These are phyloP conservation scores for Chaetoderma sp. DNA, from an alignment of 2,888 invertebrate species.

Conservation along the genomic window DNA sequence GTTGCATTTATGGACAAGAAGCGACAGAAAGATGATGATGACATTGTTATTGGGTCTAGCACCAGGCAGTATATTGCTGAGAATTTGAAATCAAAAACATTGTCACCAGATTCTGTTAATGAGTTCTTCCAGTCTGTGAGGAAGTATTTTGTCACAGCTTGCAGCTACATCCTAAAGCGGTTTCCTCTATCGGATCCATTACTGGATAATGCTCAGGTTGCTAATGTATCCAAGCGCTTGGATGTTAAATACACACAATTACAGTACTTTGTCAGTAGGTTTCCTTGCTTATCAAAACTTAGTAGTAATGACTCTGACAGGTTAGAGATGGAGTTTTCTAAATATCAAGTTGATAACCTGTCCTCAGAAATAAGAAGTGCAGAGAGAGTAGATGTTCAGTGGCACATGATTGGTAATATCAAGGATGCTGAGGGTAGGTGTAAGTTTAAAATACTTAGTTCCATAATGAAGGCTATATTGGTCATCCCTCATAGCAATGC, in stretches of 20 bases:
- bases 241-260: not conserved
- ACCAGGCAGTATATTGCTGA: constrained; percentile 19
- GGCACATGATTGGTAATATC: constrained; percentile 22
- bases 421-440: constrained; percentile 22
- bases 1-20: constrained; percentile 11
- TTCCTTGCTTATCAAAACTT: constrained; percentile 17
- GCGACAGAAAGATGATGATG: not conserved
- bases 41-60: constrained; percentile 14
- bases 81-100: constrained; percentile 20
- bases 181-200: constrained; percentile 35
- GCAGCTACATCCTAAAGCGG: constrained; percentile 29
- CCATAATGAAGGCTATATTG: constrained; percentile 33
- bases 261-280: constrained; percentile 25
- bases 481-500: constrained; percentile 40
- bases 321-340: constrained; percentile 28
- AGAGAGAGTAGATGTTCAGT: constrained; percentile 27
- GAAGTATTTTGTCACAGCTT: constrained; percentile 24
- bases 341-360: constrained; percentile 20
- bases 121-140: constrained; percentile 22
- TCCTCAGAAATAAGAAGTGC: not conserved
- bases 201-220: constrained; percentile 29
- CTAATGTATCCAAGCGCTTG: constrained; percentile 23
- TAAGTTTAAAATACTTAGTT: constrained; percentile 20
- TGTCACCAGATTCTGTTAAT: constrained; percentile 25
- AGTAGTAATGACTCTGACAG: too few species aligned